phyloP scores from a whole-genome alignment of 2,113 vertebrate species.

The Onychostruthus taczanowskii region DNA sequence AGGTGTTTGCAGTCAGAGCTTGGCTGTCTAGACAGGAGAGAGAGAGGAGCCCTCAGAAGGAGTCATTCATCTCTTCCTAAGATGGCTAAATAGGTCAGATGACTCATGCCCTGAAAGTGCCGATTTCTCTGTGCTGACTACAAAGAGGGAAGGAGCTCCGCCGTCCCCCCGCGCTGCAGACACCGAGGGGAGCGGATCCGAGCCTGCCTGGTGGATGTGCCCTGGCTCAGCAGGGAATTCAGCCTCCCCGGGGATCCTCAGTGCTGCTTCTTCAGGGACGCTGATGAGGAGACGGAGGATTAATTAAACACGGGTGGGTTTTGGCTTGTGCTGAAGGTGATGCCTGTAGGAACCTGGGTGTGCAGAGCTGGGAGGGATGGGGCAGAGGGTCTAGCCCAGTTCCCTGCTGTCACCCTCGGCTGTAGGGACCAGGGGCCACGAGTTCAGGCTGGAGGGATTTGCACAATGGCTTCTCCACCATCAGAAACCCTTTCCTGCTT shows the following conservation, averaged over 20 bases:
- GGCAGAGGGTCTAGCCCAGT: not conserved
- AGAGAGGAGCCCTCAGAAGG: constrained; percentile 23
- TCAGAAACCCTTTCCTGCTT: not conserved
- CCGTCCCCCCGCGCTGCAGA: not conserved
- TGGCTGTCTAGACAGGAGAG: constrained; percentile 46
- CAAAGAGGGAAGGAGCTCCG: not conserved
- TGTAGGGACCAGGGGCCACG: not conserved
- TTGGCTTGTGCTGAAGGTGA: rapidly evolving
- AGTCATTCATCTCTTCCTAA: constrained; percentile 37
- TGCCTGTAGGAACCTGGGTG: rapidly evolving
- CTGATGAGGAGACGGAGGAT: not conserved
- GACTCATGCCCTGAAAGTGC: constrained; percentile 46
- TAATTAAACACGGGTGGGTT: not conserved
- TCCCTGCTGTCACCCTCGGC: too few species aligned
- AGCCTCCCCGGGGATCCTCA: not conserved
- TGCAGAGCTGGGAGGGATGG: not conserved
- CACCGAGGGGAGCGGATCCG: not conserved
- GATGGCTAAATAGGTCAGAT: constrained; percentile 61
- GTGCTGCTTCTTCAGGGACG: rapidly evolving
- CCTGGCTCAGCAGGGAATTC: not conserved
- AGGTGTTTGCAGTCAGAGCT: constrained; percentile 18
- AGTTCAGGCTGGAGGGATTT: not conserved
- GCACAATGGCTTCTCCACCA: not conserved
- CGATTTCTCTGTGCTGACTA: not conserved
- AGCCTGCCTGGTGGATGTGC: rapidly evolving